These are phyloP conservation scores for Lasiurus cinereus DNA, from an alignment of 2,113 vertebrate genomes.

Conservation along the genomic window DNA sequence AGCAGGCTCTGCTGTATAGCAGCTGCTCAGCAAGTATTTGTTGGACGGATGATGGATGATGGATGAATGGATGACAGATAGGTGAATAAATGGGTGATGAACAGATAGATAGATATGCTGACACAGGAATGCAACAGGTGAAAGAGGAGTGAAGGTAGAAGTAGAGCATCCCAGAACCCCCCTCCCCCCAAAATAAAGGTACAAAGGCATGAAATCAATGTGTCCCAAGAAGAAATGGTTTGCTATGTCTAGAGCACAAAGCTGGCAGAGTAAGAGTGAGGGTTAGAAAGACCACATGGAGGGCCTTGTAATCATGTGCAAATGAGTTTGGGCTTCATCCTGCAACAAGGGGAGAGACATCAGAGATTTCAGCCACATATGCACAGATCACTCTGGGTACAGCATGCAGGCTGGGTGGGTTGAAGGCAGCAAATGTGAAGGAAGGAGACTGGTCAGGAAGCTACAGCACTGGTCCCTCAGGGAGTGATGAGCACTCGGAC, in stretches of 20 bases:
- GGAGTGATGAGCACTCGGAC: background rate
- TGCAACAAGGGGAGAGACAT: background rate
- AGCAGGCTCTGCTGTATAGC: background rate
- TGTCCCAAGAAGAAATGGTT: background rate
- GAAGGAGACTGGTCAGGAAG: background rate
- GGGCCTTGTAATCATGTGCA: background rate
- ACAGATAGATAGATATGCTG: background rate
- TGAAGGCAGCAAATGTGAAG: background rate
- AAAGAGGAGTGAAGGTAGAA: background rate
- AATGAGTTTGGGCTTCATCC: background rate
- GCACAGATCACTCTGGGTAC: background rate
- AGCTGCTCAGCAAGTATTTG: background rate
- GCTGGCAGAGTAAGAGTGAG: background rate
- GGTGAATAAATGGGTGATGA: too few species aligned
- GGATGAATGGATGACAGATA: too few species aligned
- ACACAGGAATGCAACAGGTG: background rate
- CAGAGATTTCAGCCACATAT: background rate
- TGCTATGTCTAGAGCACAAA: background rate
- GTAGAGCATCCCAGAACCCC: background rate
- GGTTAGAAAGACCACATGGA: background rate
- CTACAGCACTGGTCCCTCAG: background rate
- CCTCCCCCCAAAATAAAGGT: background rate
- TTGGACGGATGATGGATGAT: background rate
- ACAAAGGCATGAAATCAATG: background rate
- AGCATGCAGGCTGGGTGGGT: background rate